Percentiles rank a stretch among this genome's conserved stretches.
Conservation (phyloP, 2,797 vertebrate species). For the Sparus aurata region DNA sequence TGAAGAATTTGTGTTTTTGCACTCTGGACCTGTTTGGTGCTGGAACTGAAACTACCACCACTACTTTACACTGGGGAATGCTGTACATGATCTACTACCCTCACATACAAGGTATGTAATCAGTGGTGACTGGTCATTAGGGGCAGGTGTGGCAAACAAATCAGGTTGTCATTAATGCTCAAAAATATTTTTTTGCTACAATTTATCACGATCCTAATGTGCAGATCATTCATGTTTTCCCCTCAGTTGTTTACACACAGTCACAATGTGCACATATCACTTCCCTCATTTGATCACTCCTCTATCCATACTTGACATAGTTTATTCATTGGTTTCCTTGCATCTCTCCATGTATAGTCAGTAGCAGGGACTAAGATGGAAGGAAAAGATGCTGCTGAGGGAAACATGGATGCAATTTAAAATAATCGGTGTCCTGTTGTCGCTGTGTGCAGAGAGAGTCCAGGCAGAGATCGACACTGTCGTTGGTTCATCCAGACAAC, state of each 20-base stretch:
- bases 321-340: too few relatives aligned
- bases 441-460: conserved; percentile 67
- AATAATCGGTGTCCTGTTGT: conserved; percentile 16
- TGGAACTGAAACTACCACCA: conserved; percentile 82
- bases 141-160: too few relatives aligned
- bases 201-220: too few relatives aligned
- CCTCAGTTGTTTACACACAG: neutral
- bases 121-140: too few relatives aligned
- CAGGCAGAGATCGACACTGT: conserved; percentile 79
- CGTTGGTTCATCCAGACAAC: conserved; percentile 68
- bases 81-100: conserved; percentile 87
- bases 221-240: neutral
- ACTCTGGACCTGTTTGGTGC: conserved; percentile 81
- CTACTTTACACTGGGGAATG: conserved; percentile 88
- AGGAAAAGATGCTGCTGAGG: too few relatives aligned
- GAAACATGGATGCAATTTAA: too few relatives aligned
- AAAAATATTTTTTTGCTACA: too few relatives aligned
- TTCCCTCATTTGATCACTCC: too few relatives aligned
- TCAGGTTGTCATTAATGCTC: too few relatives aligned
- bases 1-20: conserved; percentile 78
- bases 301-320: too few relatives aligned
- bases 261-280: neutral
- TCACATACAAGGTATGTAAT: conserved; percentile 84
- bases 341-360: too few relatives aligned
- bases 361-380: too few relatives aligned